phyloP scores from a whole-genome alignment of 2,888 invertebrate genomes.

The Euplagia quadripunctaria region DNA sequence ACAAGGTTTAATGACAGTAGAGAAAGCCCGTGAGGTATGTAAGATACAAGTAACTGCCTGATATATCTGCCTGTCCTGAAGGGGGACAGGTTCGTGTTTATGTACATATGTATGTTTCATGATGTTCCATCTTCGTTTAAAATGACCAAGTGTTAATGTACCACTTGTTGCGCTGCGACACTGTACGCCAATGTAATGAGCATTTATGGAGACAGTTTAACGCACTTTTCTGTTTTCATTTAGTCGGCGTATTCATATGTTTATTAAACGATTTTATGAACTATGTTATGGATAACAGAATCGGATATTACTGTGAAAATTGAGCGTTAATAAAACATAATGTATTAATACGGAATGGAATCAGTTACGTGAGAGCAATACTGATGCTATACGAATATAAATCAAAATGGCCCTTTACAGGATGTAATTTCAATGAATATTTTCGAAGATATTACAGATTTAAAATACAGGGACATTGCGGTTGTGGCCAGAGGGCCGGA shows the following conservation, averaged over 20 bases:
- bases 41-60: background rate
- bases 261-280: conserved; percentile 14
- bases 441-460: too few relatives aligned
- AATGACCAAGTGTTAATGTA: background rate
- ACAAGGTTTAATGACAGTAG: background rate
- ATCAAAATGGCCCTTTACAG: too few relatives aligned
- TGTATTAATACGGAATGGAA: background rate
- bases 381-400: background rate
- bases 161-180: background rate
- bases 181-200: background rate
- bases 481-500: too few relatives aligned
- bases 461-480: too few relatives aligned
- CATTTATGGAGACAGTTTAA: background rate
- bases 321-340: conserved; percentile 19
- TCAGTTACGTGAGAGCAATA: conserved; percentile 16
- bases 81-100: background rate
- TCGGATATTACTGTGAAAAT: conserved; percentile 8
- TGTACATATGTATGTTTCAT: background rate
- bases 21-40: background rate
- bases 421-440: too few relatives aligned
- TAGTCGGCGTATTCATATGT: background rate
- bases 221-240: conserved; percentile 8
- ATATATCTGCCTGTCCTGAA: background rate
- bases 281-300: conserved; percentile 7
- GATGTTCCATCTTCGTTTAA: background rate